These are phyloP conservation scores for Ephialtes manifestator DNA, from an alignment of 2,888 invertebrate genomes.

Conservation along the genomic window DNA sequence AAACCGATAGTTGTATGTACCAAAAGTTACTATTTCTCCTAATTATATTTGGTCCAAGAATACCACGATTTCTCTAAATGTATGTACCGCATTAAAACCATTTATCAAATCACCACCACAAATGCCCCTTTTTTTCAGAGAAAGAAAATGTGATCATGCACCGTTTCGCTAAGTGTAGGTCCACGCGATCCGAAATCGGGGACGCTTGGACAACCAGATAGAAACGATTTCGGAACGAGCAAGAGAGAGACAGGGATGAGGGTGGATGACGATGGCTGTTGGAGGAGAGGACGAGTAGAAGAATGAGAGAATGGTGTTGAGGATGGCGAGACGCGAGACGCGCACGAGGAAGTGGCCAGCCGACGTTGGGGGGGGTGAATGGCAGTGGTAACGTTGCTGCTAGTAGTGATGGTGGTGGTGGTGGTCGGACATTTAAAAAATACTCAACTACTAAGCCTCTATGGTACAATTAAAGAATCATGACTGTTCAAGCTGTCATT, in stretches of 20 bases:
- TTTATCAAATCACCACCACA: too few species aligned
- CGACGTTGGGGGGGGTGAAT: slow-evolving; percentile 52
- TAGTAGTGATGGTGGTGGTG: too few species aligned
- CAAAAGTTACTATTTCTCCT: too few species aligned
- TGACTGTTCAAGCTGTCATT: too few species aligned
- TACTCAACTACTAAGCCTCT: too few species aligned
- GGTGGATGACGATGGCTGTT: slow-evolving; percentile 7
- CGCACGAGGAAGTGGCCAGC: slow-evolving; percentile 66
- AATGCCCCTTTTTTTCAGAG: not conserved
- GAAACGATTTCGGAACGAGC: slow-evolving; percentile 33
- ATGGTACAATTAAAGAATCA: too few species aligned
- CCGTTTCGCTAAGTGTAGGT: slow-evolving; percentile 6
- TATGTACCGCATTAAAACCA: too few species aligned
- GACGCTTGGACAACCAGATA: slow-evolving; percentile 14
- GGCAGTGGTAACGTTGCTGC: slow-evolving; percentile 39
- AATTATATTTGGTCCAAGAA: too few species aligned
- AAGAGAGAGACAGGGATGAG: slow-evolving; percentile 30
- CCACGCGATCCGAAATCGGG: slow-evolving; percentile 48
- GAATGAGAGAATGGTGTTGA: slow-evolving; percentile 55
- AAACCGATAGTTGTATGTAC: too few species aligned
- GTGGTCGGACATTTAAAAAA: too few species aligned
- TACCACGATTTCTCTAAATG: too few species aligned
- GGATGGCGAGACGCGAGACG: slow-evolving; percentile 61
- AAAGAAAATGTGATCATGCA: not conserved
- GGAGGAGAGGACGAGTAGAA: slow-evolving; percentile 3